Conservation (phyloP, 2,113 vertebrate species). For the Lophura nycthemera region DNA sequence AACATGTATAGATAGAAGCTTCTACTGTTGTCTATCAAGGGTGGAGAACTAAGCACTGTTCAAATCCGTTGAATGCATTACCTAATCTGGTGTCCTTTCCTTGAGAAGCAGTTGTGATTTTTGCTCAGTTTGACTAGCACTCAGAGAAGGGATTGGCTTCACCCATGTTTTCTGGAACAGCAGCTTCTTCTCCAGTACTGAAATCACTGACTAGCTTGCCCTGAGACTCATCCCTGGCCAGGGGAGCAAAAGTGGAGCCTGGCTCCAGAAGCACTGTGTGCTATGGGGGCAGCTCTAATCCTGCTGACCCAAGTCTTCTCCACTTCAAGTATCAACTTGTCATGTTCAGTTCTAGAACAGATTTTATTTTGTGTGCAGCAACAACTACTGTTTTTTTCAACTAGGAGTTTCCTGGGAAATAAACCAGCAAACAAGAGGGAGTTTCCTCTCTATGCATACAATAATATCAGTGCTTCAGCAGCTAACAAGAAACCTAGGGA, state of each 20-base stretch:
- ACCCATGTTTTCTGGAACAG: not conserved
- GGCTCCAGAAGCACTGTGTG: not conserved
- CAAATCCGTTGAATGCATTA: not conserved
- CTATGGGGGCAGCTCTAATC: rapidly evolving
- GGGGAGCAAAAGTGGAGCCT: not conserved
- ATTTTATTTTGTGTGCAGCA: not conserved
- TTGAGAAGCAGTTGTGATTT: not conserved
- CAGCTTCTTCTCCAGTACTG: not conserved
- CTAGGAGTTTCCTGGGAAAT: not conserved
- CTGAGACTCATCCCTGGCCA: not conserved
- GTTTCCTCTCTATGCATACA: not conserved
- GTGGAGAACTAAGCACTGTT: not conserved
- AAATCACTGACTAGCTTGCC: not conserved
- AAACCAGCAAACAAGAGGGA: not conserved
- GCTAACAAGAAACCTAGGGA: not conserved
- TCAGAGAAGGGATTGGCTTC: not conserved
- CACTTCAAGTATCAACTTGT: no score
- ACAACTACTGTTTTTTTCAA: not conserved
- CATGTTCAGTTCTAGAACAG: not conserved
- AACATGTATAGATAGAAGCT: rapidly evolving
- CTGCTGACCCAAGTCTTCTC: not conserved
- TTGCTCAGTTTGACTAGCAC: not conserved
- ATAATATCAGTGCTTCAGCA: not conserved
- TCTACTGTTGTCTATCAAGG: not conserved
- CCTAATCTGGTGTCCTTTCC: not conserved